Conservation (phyloP, 2,797 vertebrate genomes). For the Lophius americanus region DNA sequence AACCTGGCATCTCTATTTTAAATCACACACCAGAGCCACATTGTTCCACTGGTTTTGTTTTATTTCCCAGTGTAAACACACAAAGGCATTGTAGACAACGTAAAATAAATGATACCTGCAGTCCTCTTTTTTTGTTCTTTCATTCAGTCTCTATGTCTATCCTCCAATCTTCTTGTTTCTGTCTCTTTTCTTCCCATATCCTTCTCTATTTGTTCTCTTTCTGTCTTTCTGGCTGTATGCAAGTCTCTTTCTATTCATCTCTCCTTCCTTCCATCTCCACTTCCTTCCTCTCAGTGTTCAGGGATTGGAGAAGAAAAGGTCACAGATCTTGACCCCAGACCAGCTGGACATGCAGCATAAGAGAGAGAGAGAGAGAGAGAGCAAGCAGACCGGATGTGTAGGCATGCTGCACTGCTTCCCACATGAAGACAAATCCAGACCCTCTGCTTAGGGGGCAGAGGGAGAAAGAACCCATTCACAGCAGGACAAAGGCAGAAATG, state of each 20-base stretch:
- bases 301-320: conserved; percentile 41
- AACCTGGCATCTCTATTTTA: too few relatives aligned
- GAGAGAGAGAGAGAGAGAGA: conserved; percentile 46
- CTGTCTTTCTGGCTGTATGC: neutral
- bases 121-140: neutral
- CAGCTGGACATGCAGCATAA: conserved; percentile 57
- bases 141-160: too few relatives aligned
- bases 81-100: too few relatives aligned
- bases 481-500: conserved; percentile 64
- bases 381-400: conserved; percentile 44
- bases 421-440: conserved; percentile 67
- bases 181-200: neutral
- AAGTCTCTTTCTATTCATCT: neutral
- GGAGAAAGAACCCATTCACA: conserved; percentile 68
- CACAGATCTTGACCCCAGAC: conserved; percentile 43
- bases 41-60: too few relatives aligned
- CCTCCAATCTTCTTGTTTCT: neutral
- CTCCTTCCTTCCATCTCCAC: neutral
- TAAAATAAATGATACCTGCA: too few relatives aligned
- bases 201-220: neutral
- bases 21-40: too few relatives aligned
- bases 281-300: conserved; percentile 7
- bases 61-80: too few relatives aligned
- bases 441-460: conserved; percentile 44
- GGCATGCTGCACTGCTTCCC: conserved; percentile 43